Conservation (phyloP, 2,113 vertebrate species). For the Odontesthes bonariensis region DNA sequence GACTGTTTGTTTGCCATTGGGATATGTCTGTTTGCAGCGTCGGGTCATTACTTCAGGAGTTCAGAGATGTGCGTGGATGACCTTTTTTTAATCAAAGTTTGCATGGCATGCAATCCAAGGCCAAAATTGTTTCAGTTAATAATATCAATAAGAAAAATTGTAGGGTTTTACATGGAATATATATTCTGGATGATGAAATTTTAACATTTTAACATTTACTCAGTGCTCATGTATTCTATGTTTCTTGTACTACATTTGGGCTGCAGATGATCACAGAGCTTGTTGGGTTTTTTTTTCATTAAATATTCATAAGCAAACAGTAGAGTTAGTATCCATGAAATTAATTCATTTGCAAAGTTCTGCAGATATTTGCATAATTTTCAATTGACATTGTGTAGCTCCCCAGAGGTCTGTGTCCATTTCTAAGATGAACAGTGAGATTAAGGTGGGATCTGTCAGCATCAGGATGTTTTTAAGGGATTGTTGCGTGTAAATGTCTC, state of each 20-base stretch:
- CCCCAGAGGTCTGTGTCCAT: conserved; percentile 4
- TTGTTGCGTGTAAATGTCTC: not conserved
- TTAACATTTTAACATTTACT: conserved; percentile 22
- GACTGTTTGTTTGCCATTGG: conserved; percentile 63
- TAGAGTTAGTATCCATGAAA: conserved; percentile 34
- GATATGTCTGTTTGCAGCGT: conserved; percentile 60
- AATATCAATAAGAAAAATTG: conserved; percentile 18
- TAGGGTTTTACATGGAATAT: conserved; percentile 4
- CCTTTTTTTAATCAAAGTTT: conserved; percentile 52
- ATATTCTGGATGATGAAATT: conserved; percentile 8
- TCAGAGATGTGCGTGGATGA: conserved; percentile 37
- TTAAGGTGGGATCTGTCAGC: conserved; percentile 1
- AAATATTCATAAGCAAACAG: conserved; percentile 41
- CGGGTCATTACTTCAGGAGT: conserved; percentile 55
- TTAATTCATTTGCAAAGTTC: conserved; percentile 26
- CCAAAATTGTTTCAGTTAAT: conserved; percentile 22
- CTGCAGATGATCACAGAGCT: conserved; percentile 21
- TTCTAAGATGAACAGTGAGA: not conserved
- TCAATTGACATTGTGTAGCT: conserved; percentile 5
- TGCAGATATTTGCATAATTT: conserved; percentile 36
- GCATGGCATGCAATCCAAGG: not conserved
- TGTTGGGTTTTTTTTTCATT: not conserved
- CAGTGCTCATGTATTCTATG: conserved; percentile 27
- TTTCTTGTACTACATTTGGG: conserved; percentile 27
- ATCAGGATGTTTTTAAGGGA: not conserved